These are phyloP conservation scores for Dasysyrphus albostriatus DNA, from an alignment of 2,888 invertebrate species.

Conservation along the genomic window DNA sequence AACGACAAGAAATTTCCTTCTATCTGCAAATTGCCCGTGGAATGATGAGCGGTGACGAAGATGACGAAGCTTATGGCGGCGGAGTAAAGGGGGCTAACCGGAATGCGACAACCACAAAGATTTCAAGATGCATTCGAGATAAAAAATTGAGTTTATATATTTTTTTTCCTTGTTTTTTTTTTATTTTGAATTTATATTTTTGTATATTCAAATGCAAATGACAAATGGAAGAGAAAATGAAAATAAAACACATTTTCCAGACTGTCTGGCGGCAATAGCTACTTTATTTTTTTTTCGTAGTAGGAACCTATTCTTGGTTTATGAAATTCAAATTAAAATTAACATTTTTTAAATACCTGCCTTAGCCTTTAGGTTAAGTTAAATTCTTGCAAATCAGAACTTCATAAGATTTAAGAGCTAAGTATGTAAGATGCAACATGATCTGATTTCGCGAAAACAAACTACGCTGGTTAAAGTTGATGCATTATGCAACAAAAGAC, in stretches of 20 bases:
- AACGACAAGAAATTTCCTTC: conserved; percentile 40
- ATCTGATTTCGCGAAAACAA: too few species aligned
- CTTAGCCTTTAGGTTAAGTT: too few species aligned
- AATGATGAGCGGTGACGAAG: conserved; percentile 11
- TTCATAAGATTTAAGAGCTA: too few species aligned
- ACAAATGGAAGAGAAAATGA: conserved; percentile 39
- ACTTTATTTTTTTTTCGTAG: too few species aligned
- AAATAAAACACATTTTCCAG: conserved; percentile 69
- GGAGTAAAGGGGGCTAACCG: conserved; percentile 12
- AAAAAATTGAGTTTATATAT: not conserved
- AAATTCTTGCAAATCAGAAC: too few species aligned
- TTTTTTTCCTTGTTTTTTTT: not conserved
- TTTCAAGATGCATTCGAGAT: conserved; percentile 61
- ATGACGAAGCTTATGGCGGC: too few species aligned
- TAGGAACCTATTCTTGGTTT: too few species aligned
- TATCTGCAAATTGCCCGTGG: conserved; percentile 62
- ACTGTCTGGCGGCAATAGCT: conserved; percentile 65
- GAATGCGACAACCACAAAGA: conserved; percentile 33
- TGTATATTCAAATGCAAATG: conserved; percentile 3
- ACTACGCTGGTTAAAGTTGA: too few species aligned
- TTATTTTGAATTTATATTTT: conserved; percentile 19
- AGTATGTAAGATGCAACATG: too few species aligned
- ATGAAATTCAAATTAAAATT: conserved; percentile 14
- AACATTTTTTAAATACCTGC: not conserved
- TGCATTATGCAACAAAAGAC: too few species aligned